Conservation (phyloP, 2,888 invertebrate genomes). For the Ophion costatus region DNA sequence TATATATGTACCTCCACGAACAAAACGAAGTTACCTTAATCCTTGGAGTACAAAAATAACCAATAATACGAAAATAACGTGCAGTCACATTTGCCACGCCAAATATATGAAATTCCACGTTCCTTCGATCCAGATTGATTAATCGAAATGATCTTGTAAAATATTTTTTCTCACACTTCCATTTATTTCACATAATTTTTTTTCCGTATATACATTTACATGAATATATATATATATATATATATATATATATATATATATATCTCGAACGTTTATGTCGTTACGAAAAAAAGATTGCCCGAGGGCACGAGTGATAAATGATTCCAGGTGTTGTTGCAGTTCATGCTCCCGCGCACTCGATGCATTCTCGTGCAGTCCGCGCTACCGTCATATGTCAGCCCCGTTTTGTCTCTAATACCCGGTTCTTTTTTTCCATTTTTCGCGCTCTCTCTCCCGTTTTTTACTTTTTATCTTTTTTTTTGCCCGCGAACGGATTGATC, state of each 20-base stretch:
- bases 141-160: no score
- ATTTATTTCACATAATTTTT: no score
- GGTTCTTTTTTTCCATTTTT: neutral
- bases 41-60: no score
- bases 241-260: neutral
- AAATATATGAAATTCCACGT: no score
- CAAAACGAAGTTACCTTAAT: no score
- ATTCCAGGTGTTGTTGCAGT: slow-evolving; percentile 35
- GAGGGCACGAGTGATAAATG: slow-evolving; percentile 27
- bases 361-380: neutral
- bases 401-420: slow-evolving; percentile 17
- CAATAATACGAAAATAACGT: no score
- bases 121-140: no score
- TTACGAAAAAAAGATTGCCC: slow-evolving; percentile 13
- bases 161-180: no score
- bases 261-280: slow-evolving; percentile 1
- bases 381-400: slow-evolving; percentile 17
- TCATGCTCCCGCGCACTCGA: slow-evolving; percentile 22
- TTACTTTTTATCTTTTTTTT: slow-evolving; percentile 15
- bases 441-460: neutral
- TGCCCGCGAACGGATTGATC: slow-evolving; percentile 47
- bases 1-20: no score
- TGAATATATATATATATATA: neutral
- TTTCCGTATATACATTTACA: neutral
- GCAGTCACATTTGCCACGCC: no score